phyloP scores from a whole-genome alignment of 2,888 invertebrate species.

The Latheticus oryzae region DNA sequence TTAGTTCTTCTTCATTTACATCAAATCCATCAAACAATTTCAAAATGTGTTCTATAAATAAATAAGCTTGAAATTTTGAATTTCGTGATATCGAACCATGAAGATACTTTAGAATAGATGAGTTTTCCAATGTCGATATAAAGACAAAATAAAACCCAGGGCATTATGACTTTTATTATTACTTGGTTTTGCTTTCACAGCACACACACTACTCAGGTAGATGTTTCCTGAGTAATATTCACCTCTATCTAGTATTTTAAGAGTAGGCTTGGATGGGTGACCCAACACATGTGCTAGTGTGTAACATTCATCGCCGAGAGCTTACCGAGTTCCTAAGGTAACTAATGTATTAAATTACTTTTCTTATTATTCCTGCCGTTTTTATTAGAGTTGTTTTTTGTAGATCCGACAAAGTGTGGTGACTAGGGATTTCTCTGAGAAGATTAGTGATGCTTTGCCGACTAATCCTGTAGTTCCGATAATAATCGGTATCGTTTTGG shows the following conservation, averaged over 20 bases:
- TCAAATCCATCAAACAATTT: too few relatives aligned
- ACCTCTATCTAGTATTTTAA: slow-evolving; percentile 2
- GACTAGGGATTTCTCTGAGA: slow-evolving; percentile 3
- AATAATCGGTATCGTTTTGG: slow-evolving; percentile 5
- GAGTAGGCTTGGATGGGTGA: slow-evolving; percentile 4
- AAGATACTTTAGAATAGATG: too few relatives aligned
- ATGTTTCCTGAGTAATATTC: slow-evolving; percentile 2
- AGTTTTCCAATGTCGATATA: too few relatives aligned
- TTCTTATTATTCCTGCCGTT: slow-evolving; percentile 1
- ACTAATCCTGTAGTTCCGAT: slow-evolving; percentile 8
- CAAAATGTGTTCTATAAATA: too few relatives aligned
- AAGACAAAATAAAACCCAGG: too few relatives aligned
- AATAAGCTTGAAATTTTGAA: too few relatives aligned
- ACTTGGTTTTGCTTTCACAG: too few relatives aligned
- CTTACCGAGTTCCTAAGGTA: slow-evolving; percentile 1
- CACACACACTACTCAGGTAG: slow-evolving; percentile 4
- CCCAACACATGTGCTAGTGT: neutral
- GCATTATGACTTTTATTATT: too few relatives aligned
- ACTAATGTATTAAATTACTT: slow-evolving; percentile 1
- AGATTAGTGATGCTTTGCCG: slow-evolving; percentile 3
- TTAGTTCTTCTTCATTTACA: too few relatives aligned
- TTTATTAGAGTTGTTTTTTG: too few relatives aligned
- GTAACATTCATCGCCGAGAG: slow-evolving; percentile 2
- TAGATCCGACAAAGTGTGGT: too few relatives aligned
- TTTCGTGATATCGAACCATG: too few relatives aligned